phyloP scores from a whole-genome alignment of 2,113 vertebrate genomes.

The Regulus satrapa region DNA sequence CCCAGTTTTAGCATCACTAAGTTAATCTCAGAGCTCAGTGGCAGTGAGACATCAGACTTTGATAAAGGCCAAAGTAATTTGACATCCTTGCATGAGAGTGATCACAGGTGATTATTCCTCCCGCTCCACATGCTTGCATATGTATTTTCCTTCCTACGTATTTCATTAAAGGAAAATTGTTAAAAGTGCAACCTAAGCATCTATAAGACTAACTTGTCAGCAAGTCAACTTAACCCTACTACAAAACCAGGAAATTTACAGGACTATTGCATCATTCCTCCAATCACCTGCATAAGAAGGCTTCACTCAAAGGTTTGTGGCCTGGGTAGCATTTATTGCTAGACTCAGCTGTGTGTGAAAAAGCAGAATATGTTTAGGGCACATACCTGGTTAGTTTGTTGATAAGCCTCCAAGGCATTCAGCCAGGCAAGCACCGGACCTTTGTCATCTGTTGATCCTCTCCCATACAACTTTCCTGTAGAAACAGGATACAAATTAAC shows the following conservation, averaged over 20 bases:
- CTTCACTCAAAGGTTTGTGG: background rate
- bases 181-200: background rate
- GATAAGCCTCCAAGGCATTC: constrained; percentile 91
- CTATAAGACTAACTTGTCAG: background rate
- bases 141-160: background rate
- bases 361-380: background rate
- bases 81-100: background rate
- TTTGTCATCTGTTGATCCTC: constrained; percentile 95
- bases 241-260: background rate
- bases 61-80: background rate
- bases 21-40: background rate
- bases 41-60: background rate
- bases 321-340: background rate
- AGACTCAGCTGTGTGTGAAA: background rate
- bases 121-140: background rate
- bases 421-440: constrained; percentile 95
- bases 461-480: constrained; percentile 89
- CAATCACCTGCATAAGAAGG: background rate
- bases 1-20: background rate
- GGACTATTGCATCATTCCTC: background rate
- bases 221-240: background rate
- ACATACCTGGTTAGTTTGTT: constrained; percentile 85
- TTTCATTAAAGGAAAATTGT: background rate
- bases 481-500: background rate
- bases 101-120: background rate